Percentiles rank a stretch among this genome's conserved stretches.
phyloP scores from a whole-genome alignment of 2,888 invertebrate species.

The Plagodis pulveraria region DNA sequence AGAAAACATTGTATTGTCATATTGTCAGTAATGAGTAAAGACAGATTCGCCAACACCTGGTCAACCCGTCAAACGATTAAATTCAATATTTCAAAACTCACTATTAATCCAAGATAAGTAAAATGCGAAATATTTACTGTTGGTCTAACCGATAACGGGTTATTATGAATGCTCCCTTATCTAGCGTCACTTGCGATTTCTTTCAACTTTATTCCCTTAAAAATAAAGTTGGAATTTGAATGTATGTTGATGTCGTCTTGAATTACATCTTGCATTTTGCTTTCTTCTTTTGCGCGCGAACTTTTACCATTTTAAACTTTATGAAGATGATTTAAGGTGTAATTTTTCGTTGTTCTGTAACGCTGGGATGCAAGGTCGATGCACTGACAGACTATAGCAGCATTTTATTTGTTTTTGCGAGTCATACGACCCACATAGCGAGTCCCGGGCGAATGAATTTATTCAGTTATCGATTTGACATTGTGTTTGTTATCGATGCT shows the following conservation, averaged over 20 bases:
- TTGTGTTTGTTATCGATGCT: slow-evolving; percentile 71
- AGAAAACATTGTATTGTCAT: too few species aligned
- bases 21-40: slow-evolving; percentile 28
- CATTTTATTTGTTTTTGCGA: slow-evolving; percentile 83
- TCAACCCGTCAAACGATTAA: slow-evolving; percentile 64
- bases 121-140: slow-evolving; percentile 80
- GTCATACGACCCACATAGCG: slow-evolving; percentile 80
- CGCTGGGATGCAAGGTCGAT: slow-evolving; percentile 78
- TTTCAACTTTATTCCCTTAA: slow-evolving; percentile 45
- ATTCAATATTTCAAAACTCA: slow-evolving; percentile 74
- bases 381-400: slow-evolving; percentile 78
- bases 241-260: slow-evolving; percentile 62
- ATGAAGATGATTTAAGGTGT: slow-evolving; percentile 46
- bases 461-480: slow-evolving; percentile 81
- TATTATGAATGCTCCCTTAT: slow-evolving; percentile 79
- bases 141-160: slow-evolving; percentile 72
- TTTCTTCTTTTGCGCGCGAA: slow-evolving; percentile 75
- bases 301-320: slow-evolving; percentile 56
- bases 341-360: slow-evolving; percentile 45
- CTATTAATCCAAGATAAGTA: slow-evolving; percentile 72
- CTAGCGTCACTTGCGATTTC: slow-evolving; percentile 35
- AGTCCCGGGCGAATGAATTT: slow-evolving; percentile 77
- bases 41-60: slow-evolving; percentile 41
- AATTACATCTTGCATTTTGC: slow-evolving; percentile 80
- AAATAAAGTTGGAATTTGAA: slow-evolving; percentile 54